Evolutionary conservation across 2,888 invertebrate genomes (phyloP), one percentile per base, ranked within the genome.

Genomic region (Zaprionus obscuricornis): DNA sequence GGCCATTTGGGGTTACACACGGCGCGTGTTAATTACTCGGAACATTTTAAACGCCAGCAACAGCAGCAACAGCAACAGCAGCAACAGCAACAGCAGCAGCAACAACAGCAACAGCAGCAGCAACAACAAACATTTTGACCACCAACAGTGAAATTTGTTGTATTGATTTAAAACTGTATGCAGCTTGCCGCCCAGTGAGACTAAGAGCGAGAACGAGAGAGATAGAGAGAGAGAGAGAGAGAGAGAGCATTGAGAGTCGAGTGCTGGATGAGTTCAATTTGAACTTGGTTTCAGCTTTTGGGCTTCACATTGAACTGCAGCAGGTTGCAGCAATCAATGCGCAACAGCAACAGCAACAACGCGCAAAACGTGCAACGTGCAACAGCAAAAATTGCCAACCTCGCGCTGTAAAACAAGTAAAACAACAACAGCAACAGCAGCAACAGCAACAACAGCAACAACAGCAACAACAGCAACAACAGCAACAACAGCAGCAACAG

Each of bases 21-120:
- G 81, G 79, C 74, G 74, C 78, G 83, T 83, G 78, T 79, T 79
- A 79, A 79, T 79, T 79, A 79, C 78, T 79, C 81, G 83, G 79
- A 79, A 79, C 78, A 79, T 83, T 79, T 79, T 79, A 79, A 79
- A 76, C 83, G 78, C 73, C 70, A 47, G 34, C 59, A 49, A 20
- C 55, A 34, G 26, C 49, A n/a, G 14, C 54, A 45, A 57, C 54
- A 34, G 31, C 56, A 20, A 18, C 46, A 34, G 6, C 34, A 17
- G 5, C 33, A 33, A 40, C 55, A 14, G 14, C 16, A 18, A 40
- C 18, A 5, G n/a, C 18, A 36, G 29, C 37, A 11, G 18, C 0
- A 3, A 29, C 16, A 36, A 22, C n/a, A 8, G 29, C 22, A 22
- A 29, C 11, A n/a, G 17, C 3, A n/a, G 49, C 20, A 39, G 34